These are phyloP conservation scores for Sebastes cheni DNA, from an alignment of 2,797 vertebrate species.

Conservation along the genomic window DNA sequence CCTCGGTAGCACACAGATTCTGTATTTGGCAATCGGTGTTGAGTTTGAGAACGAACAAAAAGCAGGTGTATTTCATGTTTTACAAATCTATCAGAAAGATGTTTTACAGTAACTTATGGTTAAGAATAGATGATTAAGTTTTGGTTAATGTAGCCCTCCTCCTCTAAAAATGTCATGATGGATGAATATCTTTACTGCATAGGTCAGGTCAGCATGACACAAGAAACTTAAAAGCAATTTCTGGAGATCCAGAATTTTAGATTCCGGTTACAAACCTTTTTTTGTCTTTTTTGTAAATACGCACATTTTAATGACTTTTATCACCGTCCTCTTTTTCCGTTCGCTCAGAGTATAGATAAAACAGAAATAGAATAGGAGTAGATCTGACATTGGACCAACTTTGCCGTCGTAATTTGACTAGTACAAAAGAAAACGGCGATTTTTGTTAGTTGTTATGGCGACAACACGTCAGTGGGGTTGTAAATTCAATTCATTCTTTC, in stretches of 20 bases:
- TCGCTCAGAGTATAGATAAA: neutral
- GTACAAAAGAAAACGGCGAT: neutral
- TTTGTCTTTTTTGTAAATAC: no score
- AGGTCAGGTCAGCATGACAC: conserved; percentile 1
- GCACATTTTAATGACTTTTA: neutral
- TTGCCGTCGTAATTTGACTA: neutral
- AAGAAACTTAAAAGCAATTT: neutral
- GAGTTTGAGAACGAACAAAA: neutral
- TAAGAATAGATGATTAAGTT: neutral
- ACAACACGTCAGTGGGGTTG: no score
- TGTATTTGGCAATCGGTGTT: neutral
- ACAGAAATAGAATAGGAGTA: neutral
- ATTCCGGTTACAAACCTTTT: neutral
- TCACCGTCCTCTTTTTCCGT: neutral
- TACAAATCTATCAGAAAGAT: neutral
- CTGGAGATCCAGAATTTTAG: neutral
- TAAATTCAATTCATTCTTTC: no score
- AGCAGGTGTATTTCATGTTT: neutral
- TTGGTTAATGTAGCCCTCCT: neutral
- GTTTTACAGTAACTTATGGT: neutral
- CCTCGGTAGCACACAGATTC: neutral
- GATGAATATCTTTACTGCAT: conserved; percentile 18
- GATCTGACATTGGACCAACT: neutral
- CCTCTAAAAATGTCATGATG: neutral
- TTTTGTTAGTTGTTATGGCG: no score